Evolutionary conservation across 1,140 invertebrate species (phyloP), one percentile per base, ranked within the genome.

Genomic region (Nymphalis io): DNA sequence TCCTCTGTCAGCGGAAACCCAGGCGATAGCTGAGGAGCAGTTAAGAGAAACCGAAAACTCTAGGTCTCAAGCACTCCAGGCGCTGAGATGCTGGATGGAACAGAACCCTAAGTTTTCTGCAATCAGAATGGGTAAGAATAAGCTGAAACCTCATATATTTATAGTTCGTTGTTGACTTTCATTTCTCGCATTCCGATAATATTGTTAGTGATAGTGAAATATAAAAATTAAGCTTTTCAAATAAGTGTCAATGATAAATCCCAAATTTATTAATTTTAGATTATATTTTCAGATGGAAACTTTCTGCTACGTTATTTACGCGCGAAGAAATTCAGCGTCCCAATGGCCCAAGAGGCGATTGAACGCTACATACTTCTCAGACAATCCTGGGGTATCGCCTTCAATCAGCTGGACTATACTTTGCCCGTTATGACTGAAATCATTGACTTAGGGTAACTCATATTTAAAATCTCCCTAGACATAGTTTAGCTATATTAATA

Each of bases 351-450:
- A 80, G 95, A 96, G 75, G 95, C 96, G 1, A 92, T 97, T 40
- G 95, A 97, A 81, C 93, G 96, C 51, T 98, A 97, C 83, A 92
- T 98, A 38, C 90, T 96, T n/a, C 93, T 97, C 64, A 93, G 96
- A 23, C 95, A 96, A 82, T 94, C 95, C 11, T 95, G 93, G 84
- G 93, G 93, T 39, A 93, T 94, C 8, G 94, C 95, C 11, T 97
- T 97, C 85, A 94, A 95, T 74, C 93, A 94, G 70, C 92, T 97
- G 57, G 95, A 97, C 84, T 93, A 95, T 65, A 92, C 89, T 1
- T 94, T 96, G 62, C 93, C 94, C 0, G 93, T 93, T 62, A 95
- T 97, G 91, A 87, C 94, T 48, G 94, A 96, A 66, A 91, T 97
- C 8, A 92, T 96, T 11, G 92, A 94, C 62, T 84, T 95, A 61